Percentiles rank a stretch among this genome's conserved stretches.
Conservation (phyloP, 2,888 invertebrate species). For the Cabera pusaria region DNA sequence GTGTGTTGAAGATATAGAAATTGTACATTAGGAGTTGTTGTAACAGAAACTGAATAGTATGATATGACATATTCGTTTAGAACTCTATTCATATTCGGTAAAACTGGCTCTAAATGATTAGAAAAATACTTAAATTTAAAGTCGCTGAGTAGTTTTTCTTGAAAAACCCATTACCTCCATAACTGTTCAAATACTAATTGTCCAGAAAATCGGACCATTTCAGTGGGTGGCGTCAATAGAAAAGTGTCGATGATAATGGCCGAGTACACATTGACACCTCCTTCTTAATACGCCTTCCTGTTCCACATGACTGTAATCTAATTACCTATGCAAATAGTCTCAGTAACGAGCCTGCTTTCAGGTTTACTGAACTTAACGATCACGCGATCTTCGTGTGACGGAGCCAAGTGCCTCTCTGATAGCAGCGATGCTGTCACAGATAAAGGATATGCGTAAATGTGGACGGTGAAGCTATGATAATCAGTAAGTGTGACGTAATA, state of each 20-base stretch:
- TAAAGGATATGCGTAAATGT: constrained; percentile 28
- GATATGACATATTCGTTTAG: no score
- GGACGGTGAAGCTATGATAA: constrained; percentile 26
- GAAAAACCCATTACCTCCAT: neutral
- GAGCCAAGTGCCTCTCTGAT: constrained; percentile 17
- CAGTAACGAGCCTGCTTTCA: constrained; percentile 23
- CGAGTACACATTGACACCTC: constrained; percentile 23
- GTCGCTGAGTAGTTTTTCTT: no score
- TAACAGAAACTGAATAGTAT: no score
- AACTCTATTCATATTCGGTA: no score
- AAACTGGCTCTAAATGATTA: no score
- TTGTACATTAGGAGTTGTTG: no score
- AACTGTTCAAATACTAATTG: constrained; percentile 13
- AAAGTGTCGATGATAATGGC: constrained; percentile 18
- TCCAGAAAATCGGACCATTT: constrained; percentile 15
- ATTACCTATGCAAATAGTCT: constrained; percentile 23
- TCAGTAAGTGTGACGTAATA: constrained; percentile 53
- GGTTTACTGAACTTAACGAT: constrained; percentile 27
- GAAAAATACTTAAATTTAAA: no score
- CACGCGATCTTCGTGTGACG: constrained; percentile 22
- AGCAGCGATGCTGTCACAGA: constrained; percentile 29
- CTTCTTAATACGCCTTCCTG: constrained; percentile 26
- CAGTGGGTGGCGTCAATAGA: constrained; percentile 21
- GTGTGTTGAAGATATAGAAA: no score
- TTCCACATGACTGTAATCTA: constrained; percentile 26